Evolutionary conservation across 2,113 vertebrate species (phyloP), one percentile per base, ranked within the genome.

Genomic region (Jaculus jaculus): DNA sequence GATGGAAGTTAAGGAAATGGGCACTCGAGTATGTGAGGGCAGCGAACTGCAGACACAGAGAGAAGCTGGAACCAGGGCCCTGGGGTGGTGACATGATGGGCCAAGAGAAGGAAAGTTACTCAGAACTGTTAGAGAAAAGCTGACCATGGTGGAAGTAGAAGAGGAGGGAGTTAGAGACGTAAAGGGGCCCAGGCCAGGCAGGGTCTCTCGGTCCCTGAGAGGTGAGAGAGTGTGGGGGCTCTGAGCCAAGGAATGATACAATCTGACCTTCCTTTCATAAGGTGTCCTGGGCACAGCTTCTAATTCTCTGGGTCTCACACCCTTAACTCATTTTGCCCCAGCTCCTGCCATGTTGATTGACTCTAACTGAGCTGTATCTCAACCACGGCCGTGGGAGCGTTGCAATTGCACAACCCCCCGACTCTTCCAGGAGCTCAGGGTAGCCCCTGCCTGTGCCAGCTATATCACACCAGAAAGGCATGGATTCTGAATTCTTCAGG

Each of bases 221-320:
- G 12, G 7, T 21, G 68, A 85, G 23, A 69, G 24, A 3, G 7
- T 54, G 0, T 1, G 12, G 23, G 20, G 28, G 5, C 4, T 61
- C 73, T 65, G 69, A 61, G 30, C 28, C 15, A 6, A 39, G 58
- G 17, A 68, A n/a, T 3, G 26, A 28, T 12, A 2, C 18, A 0
- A 15, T 4, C 65, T 24, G 68, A 63, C 28, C 71, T 26, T 39
- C 12, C 7, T 68, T 32, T 75, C 51, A 42, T n/a, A 26, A 28
- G 13, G 10, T 17, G 8, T 61, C 23, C 34, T 5, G 0, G 1
- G 3, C 51, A 37, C 0, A 18, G n/a, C 28, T 16, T 47, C 79
- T 39, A 8, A 24, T 60, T n/a, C 32, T 71, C 90, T 26, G 23
- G 84, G 61, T 54, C 39, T n/a, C 30, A 1, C 1, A 47, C 0